Evolutionary conservation across 2,113 vertebrate genomes (phyloP).

Genomic region (Lepisosteus oculatus): DNA sequence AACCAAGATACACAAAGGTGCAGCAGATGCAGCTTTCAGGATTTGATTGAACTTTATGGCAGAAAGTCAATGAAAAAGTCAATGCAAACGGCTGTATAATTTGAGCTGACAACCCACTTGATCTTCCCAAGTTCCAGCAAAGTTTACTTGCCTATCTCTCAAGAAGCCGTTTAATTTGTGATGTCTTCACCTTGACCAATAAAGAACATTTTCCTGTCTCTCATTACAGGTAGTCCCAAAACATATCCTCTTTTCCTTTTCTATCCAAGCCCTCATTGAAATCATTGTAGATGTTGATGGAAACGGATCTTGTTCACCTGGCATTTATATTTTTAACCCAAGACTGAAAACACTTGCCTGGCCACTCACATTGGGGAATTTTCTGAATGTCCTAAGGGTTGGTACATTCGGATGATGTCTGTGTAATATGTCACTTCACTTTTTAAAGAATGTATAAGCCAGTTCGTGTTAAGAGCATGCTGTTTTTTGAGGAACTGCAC

Average conservation of each 20-base stretch:
- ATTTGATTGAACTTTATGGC: slow-evolving; percentile 29
- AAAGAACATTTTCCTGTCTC: slow-evolving; percentile 19
- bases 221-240: slow-evolving; percentile 28
- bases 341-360: too few relatives aligned
- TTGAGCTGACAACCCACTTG: slow-evolving; percentile 22
- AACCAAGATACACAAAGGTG: too few relatives aligned
- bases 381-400: too few relatives aligned
- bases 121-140: slow-evolving; percentile 27
- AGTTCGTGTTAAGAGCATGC: too few relatives aligned
- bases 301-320: slow-evolving; percentile 26
- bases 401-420: too few relatives aligned
- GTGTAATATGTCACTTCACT: too few relatives aligned
- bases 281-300: slow-evolving; percentile 9
- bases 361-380: too few relatives aligned
- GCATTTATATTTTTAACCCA: not conserved
- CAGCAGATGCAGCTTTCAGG: not conserved
- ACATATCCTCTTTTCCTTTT: slow-evolving; percentile 23
- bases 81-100: slow-evolving; percentile 38
- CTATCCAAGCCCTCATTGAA: slow-evolving; percentile 21
- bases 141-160: slow-evolving; percentile 20
- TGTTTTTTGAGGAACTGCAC: too few relatives aligned
- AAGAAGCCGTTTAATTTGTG: slow-evolving; percentile 19
- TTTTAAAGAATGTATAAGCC: too few relatives aligned
- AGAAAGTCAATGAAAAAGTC: slow-evolving; percentile 37
- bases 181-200: slow-evolving; percentile 21